Base-by-base conservation (phyloP, 2,888 invertebrate genomes). In the Brachyptera putata region DNA sequence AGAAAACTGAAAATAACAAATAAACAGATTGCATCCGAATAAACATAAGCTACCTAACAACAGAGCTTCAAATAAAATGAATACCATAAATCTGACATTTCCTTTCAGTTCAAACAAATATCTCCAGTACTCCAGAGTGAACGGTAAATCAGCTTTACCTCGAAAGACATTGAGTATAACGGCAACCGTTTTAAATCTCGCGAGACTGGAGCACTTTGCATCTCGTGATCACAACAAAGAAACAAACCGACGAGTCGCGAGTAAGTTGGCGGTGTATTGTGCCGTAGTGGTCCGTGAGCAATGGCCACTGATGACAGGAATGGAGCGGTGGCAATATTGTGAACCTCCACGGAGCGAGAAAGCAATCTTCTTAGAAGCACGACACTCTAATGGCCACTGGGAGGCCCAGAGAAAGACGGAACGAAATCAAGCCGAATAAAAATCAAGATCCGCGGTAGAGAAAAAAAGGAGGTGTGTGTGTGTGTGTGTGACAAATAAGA, bases 311-410 rank as follows among this genome's bases (percentile, higher is more conserved):
- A 11, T 58, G 58, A 58, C 58, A 37, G 36, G 49, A 26, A 58
- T 37, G 53, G 39, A 58, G 50, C 48, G 58, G 34, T 37, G 36
- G 58, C 53, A 53, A 58, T 58, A 50, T 58, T 53, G 50, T 16
- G 18, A 9, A 26, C 53, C 58, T 53, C 58, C 50, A 22, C 41
- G 50, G 58, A 58, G 58, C 37, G 36, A 26, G 43, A 41, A 49
- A 36, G 49, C 58, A 58, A 58, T 58, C 58, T 58, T 58, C 49
- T 58, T 53, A 58, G 58, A 53, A 53, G 58, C 58, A n/a, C 41
- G 39, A 3, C n/a, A 18, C 48, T 50, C 53, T 53, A 58, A 58
- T 58, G 58, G 58, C 58, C 50, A 49, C 58, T 46, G 50, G 50
- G 58, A 58, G 58, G 22, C 14, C 53, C 22, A 26, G 24, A 34